Evolutionary conservation across 1,140 invertebrate species (phyloP), one percentile per base, ranked within the genome.

Genomic region (Penaeus indicus): DNA sequence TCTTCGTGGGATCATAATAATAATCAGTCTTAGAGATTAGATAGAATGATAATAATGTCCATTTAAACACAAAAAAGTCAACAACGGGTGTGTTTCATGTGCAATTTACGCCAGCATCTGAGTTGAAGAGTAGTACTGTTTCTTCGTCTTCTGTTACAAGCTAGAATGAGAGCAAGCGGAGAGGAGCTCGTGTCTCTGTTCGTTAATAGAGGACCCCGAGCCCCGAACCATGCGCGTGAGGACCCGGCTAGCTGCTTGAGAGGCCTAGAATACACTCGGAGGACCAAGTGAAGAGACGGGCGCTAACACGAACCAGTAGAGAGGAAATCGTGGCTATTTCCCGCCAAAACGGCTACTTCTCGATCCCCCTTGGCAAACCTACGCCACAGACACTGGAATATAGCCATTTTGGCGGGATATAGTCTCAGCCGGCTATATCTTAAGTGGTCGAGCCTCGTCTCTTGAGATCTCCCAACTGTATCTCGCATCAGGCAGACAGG

Each of bases 321-420:
- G 54, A 54, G 54, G 54, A 54, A 54, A 54, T 54, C 54, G 47
- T 78, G 47, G 79, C 84, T 86, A 86, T 78, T 61, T 86, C 84
- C 84, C 75, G 84, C 72, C 84, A 86, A 86, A 86, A 86, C n/a
- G 84, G 84, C 84, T 86, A 62, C 60, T 79, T 86, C 62, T 86
- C 38, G 60, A 79, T 86, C 84, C 84, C 84, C 84, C 84, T 78
- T 86, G 64, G 64, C 82, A 67, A 64, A 84, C 42, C 64, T 84
- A 84, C 64, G 82, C 82, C 82, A 84, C 82, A 84, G 82, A 84
- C 82, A 84, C 64, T 84, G 82, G 64, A 84, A 84, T 47, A 72
- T 84, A 84, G 82, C 62, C 67, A 84, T 84, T 84, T 84, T 84
- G 82, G 63, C 82, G 64, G 82, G 82, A 84, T 84, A 67, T 84